phyloP scores from a whole-genome alignment of 23 tunicate genomes.

The Pegea sp. region DNA sequence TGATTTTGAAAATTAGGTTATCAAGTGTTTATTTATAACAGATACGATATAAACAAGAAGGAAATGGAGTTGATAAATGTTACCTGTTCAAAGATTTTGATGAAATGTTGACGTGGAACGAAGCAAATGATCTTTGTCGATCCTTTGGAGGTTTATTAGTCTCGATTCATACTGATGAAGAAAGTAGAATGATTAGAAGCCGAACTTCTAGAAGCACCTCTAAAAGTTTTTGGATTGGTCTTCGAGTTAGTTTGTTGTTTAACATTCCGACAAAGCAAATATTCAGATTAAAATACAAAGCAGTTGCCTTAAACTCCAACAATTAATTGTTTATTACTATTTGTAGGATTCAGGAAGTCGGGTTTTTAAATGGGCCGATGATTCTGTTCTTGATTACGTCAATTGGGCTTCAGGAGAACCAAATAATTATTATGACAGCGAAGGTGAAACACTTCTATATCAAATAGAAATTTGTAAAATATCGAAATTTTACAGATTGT shows the following conservation, averaged over 20 bases:
- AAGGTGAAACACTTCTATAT: conserved; percentile 18
- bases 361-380: conserved; percentile 62
- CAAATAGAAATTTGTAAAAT: background rate
- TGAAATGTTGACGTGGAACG: conserved; percentile 23
- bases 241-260: conserved; percentile 27
- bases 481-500: conserved; percentile 34
- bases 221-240: conserved; percentile 52
- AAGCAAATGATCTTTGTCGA: conserved; percentile 32
- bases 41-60: conserved; percentile 25
- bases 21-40: too few species aligned
- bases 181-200: conserved; percentile 26
- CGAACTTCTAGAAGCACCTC: conserved; percentile 8
- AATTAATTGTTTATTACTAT: conserved; percentile 1
- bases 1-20: conserved; percentile 3
- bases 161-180: conserved; percentile 58
- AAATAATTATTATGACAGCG: conserved; percentile 69
- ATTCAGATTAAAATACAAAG: background rate
- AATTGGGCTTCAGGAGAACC: conserved; percentile 80
- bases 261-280: background rate
- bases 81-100: conserved; percentile 35
- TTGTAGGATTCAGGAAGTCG: conserved; percentile 49
- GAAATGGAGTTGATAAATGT: conserved; percentile 35
- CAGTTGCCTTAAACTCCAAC: background rate
- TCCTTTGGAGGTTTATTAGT: conserved; percentile 60
- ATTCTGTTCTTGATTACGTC: conserved; percentile 20